Conservation (phyloP, 1,140 invertebrate genomes). For the Mesaphorura yosii region DNA sequence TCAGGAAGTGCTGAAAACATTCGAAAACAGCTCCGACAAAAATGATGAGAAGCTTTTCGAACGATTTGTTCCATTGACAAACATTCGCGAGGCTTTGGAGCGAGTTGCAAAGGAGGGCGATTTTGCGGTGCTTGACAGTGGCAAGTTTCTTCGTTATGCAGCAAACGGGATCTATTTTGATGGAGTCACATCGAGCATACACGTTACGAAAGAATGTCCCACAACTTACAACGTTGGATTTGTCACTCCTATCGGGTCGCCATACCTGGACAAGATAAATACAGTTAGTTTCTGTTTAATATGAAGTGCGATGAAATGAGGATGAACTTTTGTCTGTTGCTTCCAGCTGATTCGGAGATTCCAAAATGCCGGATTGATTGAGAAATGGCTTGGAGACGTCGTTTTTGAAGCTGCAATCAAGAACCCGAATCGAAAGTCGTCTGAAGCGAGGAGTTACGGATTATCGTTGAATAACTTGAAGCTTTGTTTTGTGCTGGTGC, state of each 20-base stretch:
- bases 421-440: constrained; percentile 12
- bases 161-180: constrained; percentile 26
- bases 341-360: constrained; percentile 20
- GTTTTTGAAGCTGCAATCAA: constrained; percentile 13
- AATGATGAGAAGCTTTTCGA: constrained; percentile 21
- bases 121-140: constrained; percentile 27
- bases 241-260: constrained; percentile 24
- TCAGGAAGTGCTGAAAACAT: constrained; percentile 25
- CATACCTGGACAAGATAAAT: constrained; percentile 27
- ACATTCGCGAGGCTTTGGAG: constrained; percentile 20
- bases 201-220: constrained; percentile 28
- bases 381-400: constrained; percentile 27
- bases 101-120: constrained; percentile 20
- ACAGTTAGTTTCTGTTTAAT: constrained; percentile 2
- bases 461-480: constrained; percentile 21
- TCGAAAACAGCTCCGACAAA: constrained; percentile 15
- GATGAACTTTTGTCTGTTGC: not conserved
- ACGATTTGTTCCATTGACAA: constrained; percentile 12
- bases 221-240: constrained; percentile 29
- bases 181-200: constrained; percentile 22
- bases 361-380: constrained; percentile 27
- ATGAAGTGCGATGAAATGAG: no score
- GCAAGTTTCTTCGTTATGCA: constrained; percentile 24
- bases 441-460: constrained; percentile 2
- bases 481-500: constrained; percentile 17